Conservation (phyloP, 2,797 vertebrate genomes). For the Gymnoscopelus braueri region DNA sequence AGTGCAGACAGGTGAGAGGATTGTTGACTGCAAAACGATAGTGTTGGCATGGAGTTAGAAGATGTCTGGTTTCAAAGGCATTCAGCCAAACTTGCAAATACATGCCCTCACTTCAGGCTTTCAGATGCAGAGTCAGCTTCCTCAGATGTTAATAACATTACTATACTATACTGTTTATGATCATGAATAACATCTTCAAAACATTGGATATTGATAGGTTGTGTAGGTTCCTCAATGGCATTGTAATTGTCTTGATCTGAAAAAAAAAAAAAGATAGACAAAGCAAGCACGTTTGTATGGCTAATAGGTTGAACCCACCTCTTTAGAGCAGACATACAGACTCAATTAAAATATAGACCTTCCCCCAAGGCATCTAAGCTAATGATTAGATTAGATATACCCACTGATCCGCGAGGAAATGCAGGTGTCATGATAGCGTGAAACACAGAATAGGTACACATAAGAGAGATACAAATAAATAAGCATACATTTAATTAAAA, state of each 20-base stretch:
- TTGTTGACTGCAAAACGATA: constrained; percentile 73
- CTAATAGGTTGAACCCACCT: neutral
- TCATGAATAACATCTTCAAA: too few species aligned
- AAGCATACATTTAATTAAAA: too few species aligned
- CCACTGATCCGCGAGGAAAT: too few species aligned
- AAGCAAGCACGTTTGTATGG: constrained; percentile 35
- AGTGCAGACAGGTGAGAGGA: constrained; percentile 79
- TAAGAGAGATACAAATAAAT: too few species aligned
- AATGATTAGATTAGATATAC: too few species aligned
- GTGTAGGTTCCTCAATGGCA: neutral
- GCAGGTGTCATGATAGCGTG: too few species aligned
- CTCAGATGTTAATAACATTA: constrained; percentile 65
- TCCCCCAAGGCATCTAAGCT: too few species aligned
- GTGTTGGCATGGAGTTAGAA: constrained; percentile 72
- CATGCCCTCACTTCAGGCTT: constrained; percentile 59
- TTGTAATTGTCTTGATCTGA: constrained; percentile 7
- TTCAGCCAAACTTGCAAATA: constrained; percentile 72
- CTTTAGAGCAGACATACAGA: too few species aligned
- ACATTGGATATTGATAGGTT: too few species aligned
- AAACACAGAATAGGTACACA: too few species aligned
- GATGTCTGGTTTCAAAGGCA: constrained; percentile 65
- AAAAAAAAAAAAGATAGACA: constrained; percentile 15
- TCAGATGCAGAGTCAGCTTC: constrained; percentile 45
- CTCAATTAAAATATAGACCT: too few species aligned
- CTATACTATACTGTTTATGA: too few species aligned